Conservation (phyloP, 92 coral and sea anemone genomes). For the Muricea muricata region DNA sequence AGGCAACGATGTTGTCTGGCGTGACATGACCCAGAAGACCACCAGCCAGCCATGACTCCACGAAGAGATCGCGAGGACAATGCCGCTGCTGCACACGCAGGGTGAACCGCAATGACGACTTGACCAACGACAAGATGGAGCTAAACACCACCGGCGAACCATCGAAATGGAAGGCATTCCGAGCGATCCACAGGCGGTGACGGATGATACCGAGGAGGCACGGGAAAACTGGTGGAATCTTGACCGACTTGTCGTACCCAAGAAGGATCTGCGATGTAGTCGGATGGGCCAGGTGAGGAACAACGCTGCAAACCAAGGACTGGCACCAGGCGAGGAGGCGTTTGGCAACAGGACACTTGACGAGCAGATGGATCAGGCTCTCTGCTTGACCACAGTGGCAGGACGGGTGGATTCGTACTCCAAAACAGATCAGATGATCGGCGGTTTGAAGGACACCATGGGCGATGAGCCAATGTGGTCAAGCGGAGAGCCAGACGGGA, state of each 20-base stretch:
- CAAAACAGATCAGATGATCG: background rate
- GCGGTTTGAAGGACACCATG: background rate
- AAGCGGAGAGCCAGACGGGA: background rate
- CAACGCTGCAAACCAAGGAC: background rate
- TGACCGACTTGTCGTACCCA: background rate
- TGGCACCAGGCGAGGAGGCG: too few relatives aligned
- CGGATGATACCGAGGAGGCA: background rate
- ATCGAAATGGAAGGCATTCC: background rate
- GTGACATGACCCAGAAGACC: background rate
- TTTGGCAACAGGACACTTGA: background rate
- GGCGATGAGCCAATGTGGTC: background rate
- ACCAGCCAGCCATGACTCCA: conserved; percentile 7
- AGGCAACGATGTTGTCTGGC: background rate
- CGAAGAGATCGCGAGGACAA: background rate
- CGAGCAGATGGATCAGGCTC: background rate
- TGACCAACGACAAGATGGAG: background rate
- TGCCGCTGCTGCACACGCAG: background rate
- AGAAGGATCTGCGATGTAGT: background rate
- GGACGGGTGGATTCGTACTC: background rate
- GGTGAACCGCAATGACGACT: background rate
- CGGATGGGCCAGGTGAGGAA: background rate
- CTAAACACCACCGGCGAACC: background rate
- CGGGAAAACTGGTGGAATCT: background rate
- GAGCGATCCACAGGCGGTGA: background rate
- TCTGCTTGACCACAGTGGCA: background rate